Percentiles rank a stretch among this genome's conserved stretches.
Conservation (phyloP, 2,797 vertebrate species). For the Macropus fuliginosus region DNA sequence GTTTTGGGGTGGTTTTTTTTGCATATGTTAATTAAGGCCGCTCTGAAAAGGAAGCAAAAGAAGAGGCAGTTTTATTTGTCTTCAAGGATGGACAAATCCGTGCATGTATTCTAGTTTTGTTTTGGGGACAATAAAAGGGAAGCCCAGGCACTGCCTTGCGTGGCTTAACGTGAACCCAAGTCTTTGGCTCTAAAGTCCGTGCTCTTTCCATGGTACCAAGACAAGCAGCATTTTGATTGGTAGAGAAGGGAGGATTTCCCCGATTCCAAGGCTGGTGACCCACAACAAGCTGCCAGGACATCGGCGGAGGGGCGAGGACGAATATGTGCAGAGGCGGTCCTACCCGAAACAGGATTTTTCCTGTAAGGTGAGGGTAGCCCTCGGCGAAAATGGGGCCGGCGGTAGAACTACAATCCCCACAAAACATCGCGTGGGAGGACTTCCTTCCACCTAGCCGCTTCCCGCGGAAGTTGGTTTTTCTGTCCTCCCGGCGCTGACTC, state of each 20-base stretch:
- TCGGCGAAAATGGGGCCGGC: neutral
- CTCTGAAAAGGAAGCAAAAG: neutral
- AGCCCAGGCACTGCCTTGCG: neutral
- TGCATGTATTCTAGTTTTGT: neutral
- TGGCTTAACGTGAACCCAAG: neutral
- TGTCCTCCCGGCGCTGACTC: conserved; percentile 68
- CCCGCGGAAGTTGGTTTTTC: conserved; percentile 3
- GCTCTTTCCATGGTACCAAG: neutral
- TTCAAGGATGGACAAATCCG: neutral
- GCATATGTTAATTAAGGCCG: neutral
- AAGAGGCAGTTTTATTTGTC: neutral
- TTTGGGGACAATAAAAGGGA: neutral
- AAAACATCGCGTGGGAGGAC: neutral
- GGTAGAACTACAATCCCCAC: conserved; percentile 75
- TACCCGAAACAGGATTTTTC: neutral
- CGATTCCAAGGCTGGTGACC: neutral
- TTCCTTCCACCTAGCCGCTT: neutral
- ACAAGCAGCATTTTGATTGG: neutral
- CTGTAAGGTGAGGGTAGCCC: neutral
- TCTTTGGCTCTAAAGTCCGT: neutral
- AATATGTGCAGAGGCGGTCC: neutral
- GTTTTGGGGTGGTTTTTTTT: neutral
- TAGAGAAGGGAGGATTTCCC: neutral
- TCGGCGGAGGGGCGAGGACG: neutral
- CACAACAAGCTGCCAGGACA: neutral